Evolutionary conservation across 2,797 vertebrate genomes (phyloP), one percentile per base, ranked within the genome.

Genomic region (Poecile montanus): DNA sequence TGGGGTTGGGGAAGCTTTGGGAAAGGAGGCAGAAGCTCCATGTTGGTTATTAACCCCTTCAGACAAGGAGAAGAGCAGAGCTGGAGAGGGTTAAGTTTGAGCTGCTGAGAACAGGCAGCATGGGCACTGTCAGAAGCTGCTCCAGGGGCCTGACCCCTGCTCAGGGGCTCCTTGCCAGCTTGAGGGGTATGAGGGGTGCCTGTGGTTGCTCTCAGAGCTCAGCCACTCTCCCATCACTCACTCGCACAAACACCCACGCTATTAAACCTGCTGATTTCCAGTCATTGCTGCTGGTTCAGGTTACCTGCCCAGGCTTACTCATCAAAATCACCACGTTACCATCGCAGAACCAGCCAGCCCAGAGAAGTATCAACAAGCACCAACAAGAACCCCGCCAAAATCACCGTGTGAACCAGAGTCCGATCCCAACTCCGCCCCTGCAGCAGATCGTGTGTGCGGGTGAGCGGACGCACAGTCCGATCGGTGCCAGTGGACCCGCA

Each of bases 351-450:
- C 94, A 95, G 91, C 92, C 94, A 96, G 81, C 95, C 92, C 96
- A 93, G 76, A 95, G 95, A 96, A 95, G 95, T 96, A 97, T 95
- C 80, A 91, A 97, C 89, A 97, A 97, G 96, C 90, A 97, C 95
- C 97, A 96, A 95, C 96, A 95, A 95, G 94, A 97, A 95, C 85
- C 89, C 94, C 75, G 16, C 91, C 92, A 94, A 94, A 97, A 96
- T 96, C 95, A 97, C 94, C 95, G 88, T 93, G 95, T 93, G 95
- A 97, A 95, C 87, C 85, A 91, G 89, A 96, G 62, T 95, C 92
- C 48, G 2, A 95, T 53, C 90, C 94, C 96, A 88, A 70, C 85
- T 87, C 92, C 57, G 81, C 91, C 94, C 92, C 88, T 91, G 95
- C 95, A 95, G 94, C 94, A 96, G 94, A 88, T 76, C 18, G 2